Percentiles rank a stretch among this genome's conserved stretches.
Evolutionary conservation across 1,140 invertebrate genomes (phyloP).

Genomic region (Varroa destructor): DNA sequence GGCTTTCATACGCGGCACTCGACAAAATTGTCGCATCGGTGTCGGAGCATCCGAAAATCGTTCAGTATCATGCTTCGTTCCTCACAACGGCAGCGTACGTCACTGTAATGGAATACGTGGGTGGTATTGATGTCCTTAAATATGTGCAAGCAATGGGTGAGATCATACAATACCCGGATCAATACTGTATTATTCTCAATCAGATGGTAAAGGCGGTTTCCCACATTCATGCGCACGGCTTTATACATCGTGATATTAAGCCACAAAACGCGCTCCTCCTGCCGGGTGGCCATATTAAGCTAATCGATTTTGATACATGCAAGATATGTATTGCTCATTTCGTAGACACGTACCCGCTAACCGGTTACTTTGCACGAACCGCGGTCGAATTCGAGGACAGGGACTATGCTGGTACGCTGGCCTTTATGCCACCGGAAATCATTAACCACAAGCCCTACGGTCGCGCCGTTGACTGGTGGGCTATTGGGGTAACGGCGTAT

Average conservation of each 20-base stretch:
- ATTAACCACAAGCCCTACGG: constrained; percentile 9
- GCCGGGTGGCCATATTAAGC: constrained; percentile 5
- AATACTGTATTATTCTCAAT: not conserved
- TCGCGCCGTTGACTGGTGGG: constrained; percentile 11
- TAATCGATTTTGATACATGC: constrained; percentile 21
- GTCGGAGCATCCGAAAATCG: constrained; percentile 4
- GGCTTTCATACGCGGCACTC: constrained; percentile 6
- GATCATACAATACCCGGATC: not conserved
- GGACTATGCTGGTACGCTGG: constrained; percentile 5
- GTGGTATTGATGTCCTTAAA: constrained; percentile 4
- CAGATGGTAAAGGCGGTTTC: constrained; percentile 22
- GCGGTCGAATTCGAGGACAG: not conserved
- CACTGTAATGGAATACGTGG: constrained; percentile 6
- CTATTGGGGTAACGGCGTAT: constrained; percentile 3
- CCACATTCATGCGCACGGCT: constrained; percentile 8
- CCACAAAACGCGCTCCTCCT: constrained; percentile 4
- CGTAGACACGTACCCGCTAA: constrained; percentile 2
- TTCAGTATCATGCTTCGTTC: not conserved
- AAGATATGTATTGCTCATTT: constrained; percentile 22
- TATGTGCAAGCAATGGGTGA: not conserved
- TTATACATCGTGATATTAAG: constrained; percentile 15
- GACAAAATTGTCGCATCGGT: constrained; percentile 15
- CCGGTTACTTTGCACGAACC: not conserved
- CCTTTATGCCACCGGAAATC: constrained; percentile 5
- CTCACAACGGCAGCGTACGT: constrained; percentile 10